Evolutionary conservation across 2,113 vertebrate species (phyloP).

Genomic region (Numida meleagris): DNA sequence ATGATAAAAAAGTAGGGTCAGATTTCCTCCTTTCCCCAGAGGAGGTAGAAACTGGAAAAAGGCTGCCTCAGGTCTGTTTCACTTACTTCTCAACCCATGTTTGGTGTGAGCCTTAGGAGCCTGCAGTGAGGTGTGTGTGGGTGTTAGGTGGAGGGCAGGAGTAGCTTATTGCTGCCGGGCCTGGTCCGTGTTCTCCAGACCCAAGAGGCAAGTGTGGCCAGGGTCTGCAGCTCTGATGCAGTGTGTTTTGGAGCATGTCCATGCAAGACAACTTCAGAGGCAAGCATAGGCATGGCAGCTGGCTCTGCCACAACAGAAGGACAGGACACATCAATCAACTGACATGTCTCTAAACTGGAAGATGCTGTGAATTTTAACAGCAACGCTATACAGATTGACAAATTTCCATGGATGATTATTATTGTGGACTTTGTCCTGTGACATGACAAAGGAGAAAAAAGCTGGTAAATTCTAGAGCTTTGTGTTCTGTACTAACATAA

Average conservation of each 20-base stretch:
- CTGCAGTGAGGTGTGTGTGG: neutral
- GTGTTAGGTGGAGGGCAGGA: fast-evolving
- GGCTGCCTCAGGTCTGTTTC: neutral
- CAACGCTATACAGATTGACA: neutral
- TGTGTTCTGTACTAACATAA: neutral
- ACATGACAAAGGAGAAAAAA: neutral
- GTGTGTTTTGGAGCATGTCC: fast-evolving
- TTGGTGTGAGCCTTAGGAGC: neutral
- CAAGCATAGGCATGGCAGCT: fast-evolving
- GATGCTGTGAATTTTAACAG: neutral
- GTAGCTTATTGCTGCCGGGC: fast-evolving
- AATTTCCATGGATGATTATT: neutral
- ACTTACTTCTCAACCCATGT: fast-evolving
- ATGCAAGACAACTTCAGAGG: fast-evolving
- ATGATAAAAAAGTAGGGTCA: neutral
- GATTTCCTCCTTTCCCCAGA: fast-evolving
- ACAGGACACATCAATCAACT: neutral
- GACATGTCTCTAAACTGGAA: neutral
- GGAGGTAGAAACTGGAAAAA: neutral
- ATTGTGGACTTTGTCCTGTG: neutral
- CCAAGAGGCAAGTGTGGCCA: fast-evolving
- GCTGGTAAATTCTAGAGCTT: neutral
- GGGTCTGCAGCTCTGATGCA: fast-evolving
- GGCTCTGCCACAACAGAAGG: neutral
- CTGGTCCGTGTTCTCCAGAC: neutral